Evolutionary conservation across 2,888 invertebrate genomes (phyloP).

Genomic region (Lacanobia oleracea): DNA sequence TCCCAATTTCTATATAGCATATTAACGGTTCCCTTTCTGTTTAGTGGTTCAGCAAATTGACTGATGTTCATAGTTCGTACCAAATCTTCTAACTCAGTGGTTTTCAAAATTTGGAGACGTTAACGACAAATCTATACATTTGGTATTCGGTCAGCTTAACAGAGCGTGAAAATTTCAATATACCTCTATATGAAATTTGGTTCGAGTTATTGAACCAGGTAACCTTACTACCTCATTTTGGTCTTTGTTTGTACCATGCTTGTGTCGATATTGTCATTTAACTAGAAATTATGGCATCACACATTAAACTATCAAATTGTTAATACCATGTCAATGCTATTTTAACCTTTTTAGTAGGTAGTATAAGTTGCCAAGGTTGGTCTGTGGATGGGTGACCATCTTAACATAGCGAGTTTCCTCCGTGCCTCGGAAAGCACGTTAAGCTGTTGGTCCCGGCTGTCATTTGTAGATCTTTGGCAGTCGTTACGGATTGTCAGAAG

Average conservation of each 20-base stretch:
- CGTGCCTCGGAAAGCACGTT: too few relatives aligned
- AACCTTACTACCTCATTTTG: background rate
- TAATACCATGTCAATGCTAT: too few relatives aligned
- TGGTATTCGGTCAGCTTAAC: slow-evolving; percentile 14
- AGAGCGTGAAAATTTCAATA: slow-evolving; percentile 28
- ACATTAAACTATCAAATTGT: too few relatives aligned
- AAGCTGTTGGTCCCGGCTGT: too few relatives aligned
- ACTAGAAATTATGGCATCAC: too few relatives aligned
- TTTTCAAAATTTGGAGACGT: slow-evolving; percentile 35
- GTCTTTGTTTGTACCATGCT: background rate
- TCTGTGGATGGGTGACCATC: too few relatives aligned
- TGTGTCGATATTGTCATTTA: too few relatives aligned
- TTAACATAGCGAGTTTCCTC: too few relatives aligned
- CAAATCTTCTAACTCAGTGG: slow-evolving; percentile 44
- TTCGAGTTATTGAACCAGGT: background rate
- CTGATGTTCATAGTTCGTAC: slow-evolving; percentile 34
- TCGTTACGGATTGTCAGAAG: too few relatives aligned
- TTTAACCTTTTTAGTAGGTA: too few relatives aligned
- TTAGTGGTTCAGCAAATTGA: slow-evolving; percentile 35
- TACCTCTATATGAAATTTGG: background rate
- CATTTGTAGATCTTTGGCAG: too few relatives aligned
- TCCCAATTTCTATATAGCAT: background rate
- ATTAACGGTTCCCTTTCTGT: slow-evolving; percentile 6
- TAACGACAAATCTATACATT: slow-evolving; percentile 12
- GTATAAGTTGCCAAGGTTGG: too few relatives aligned